Base-by-base conservation (phyloP, 2,888 invertebrate genomes). In the Seladonia tumulorum region DNA sequence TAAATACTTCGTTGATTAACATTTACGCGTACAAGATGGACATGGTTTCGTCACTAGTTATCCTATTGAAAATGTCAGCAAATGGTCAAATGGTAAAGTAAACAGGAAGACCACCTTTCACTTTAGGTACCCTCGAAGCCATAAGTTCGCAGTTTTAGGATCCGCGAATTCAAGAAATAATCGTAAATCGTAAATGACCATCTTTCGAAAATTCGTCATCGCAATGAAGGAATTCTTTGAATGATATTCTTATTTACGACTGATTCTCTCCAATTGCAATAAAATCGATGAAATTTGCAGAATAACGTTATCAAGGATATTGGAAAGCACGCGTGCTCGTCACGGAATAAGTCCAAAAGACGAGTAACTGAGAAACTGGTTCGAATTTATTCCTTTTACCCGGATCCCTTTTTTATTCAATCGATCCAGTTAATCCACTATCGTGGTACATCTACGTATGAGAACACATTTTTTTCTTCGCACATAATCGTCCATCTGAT, bases 341-440 rank as follows among this genome's bases (percentile, higher is more conserved):
- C 47, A 49, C 57, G 82, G 63, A 76, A 79, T 79, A 75, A 68
- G 68, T 76, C 76, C 49, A 77, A 86, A 86, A 86, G 60, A 63
- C 49, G 76, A 74, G 79, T 78, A 49, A 79, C 76, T 73, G 29
- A 76, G 78, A 74, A 86, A 86, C 86, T 86, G 86, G 82, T 86
- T 86, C 73, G 79, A 70, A 82, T 73, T 86, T 70, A 74, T 86
- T 86, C 75, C 82, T 81, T 86, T 82, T 86, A 70, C 73, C 74
- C 42, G 49, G 85, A 77, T 81, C 74, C 45, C 82, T 25, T 86
- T 86, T 86, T 86, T 82, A 86, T 60, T 57, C 79, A 76, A 82
- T 86, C 86, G 70, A 82, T 86, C 86, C 86, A 86, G 86, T 86
- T 86, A 86, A 86, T 86, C 86, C 86, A 82, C 86, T 86, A 86